Base-by-base conservation (phyloP, 2,113 vertebrate genomes). In the Panurus biarmicus region DNA sequence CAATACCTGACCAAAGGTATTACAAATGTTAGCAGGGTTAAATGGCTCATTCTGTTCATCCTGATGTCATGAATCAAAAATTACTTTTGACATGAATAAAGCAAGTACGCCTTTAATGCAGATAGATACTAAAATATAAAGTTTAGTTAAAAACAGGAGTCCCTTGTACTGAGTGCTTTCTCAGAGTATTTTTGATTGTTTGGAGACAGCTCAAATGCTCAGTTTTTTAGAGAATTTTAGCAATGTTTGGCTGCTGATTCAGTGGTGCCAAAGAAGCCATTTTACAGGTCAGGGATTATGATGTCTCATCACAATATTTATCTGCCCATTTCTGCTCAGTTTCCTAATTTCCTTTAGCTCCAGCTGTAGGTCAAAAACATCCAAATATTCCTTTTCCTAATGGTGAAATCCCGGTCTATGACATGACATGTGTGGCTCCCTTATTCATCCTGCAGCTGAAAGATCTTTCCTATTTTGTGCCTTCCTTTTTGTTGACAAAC, bases 21-120 rank as follows among this genome's bases (percentile, higher is more conserved):
- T 38, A 19, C 31, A 83, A n/a, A 54, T 1, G 1, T 42, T 64
- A 14, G 19, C 0, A 0, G 26, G 10, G 17, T 79, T 89, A 75
- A 95, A 86, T 45, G 26, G 22, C 12, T 14, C 33, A 31, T 64
- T 22, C 23, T 71, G 25, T 53, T 78, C 42, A 82, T 15, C 22
- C 16, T 72, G 31, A 64, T 1, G 3, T 40, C 23, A 31, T n/a
- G 28, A 94, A 70, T 17, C 29, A 74, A 77, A 69, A 29, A 26
- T 12, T 17, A n/a, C 8, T 47, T 83, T 75, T 62, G 21, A 53
- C 21, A 13, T 51, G 12, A 25, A 22, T 60, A 50, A 33, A 65
- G 10, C 5, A 64, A 44, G 20, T n/a, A 72, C 26, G 67, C 4
- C 7, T 89, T 79, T 57, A 83, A 83, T 54, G 28, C 14, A 72